Conservation (phyloP, 2,888 invertebrate species). For the Dascillus cervinus region DNA sequence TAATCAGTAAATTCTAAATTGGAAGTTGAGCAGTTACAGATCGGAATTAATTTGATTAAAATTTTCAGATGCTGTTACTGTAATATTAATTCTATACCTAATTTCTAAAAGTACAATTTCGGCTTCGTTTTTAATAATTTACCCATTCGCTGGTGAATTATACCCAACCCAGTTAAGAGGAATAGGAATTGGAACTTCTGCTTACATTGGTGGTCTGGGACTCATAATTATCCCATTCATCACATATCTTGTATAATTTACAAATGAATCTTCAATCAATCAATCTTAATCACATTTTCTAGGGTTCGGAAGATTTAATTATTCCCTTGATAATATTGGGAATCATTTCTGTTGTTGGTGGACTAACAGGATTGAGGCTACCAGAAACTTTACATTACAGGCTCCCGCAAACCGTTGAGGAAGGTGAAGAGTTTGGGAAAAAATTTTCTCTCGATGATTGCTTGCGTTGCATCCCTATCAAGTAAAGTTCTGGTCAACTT, state of each 20-base stretch:
- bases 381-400: constrained; percentile 81
- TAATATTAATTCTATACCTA: constrained; percentile 68
- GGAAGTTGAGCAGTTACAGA: too few species aligned
- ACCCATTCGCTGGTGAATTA: constrained; percentile 86
- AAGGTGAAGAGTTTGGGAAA: constrained; percentile 81
- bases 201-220: constrained; percentile 84
- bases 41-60: too few species aligned
- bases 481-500: constrained; percentile 40
- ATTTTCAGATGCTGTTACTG: constrained; percentile 58
- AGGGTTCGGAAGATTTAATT: constrained; percentile 80
- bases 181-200: constrained; percentile 83
- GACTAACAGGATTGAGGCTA: constrained; percentile 67
- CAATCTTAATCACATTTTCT: constrained; percentile 18
- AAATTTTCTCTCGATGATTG: constrained; percentile 73
- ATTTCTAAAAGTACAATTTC: constrained; percentile 85
- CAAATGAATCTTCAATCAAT: not conserved
- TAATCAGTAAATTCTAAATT: too few species aligned
- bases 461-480: constrained; percentile 59
- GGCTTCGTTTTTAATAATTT: constrained; percentile 84
- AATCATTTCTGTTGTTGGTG: constrained; percentile 70
- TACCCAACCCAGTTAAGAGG: constrained; percentile 87
- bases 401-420: constrained; percentile 78
- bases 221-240: constrained; percentile 85
- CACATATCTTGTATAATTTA: constrained; percentile 68
- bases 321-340: constrained; percentile 82